Conservation (phyloP, 2,888 invertebrate species). For the Gymnoscelis rufifasciata region DNA sequence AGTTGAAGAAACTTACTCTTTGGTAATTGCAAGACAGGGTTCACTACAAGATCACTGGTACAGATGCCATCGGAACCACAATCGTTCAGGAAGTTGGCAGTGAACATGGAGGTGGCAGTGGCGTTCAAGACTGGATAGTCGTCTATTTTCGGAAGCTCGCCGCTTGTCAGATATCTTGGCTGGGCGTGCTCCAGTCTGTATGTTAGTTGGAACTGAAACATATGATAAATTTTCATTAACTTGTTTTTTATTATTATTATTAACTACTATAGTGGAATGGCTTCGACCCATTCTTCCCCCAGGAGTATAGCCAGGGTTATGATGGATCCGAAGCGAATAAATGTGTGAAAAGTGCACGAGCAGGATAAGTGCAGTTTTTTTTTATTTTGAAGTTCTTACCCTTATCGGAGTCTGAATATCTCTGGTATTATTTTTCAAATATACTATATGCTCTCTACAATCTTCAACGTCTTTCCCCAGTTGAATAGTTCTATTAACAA, state of each 20-base stretch:
- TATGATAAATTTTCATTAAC: not conserved
- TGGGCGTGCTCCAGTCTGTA: conserved; percentile 88
- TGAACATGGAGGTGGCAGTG: conserved; percentile 88
- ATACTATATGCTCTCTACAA: conserved; percentile 89
- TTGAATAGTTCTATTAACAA: conserved; percentile 80
- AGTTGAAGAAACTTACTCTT: conserved; percentile 66
- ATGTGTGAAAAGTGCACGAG: too few relatives aligned
- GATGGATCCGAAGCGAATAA: too few relatives aligned
- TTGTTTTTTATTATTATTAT: too few relatives aligned
- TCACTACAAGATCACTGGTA: conserved; percentile 87
- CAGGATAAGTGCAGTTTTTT: too few relatives aligned
- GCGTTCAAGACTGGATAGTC: conserved; percentile 93
- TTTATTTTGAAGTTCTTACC: conserved; percentile 47
- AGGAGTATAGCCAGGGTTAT: too few relatives aligned
- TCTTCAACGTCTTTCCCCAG: conserved; percentile 80
- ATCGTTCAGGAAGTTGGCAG: conserved; percentile 93
- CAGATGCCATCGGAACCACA: conserved; percentile 94
- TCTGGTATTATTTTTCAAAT: conserved; percentile 90
- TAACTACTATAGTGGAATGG: too few relatives aligned
- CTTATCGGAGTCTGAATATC: conserved; percentile 94
- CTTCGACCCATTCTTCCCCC: too few relatives aligned
- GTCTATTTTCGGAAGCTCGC: conserved; percentile 83
- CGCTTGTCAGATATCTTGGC: conserved; percentile 72
- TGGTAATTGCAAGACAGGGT: conserved; percentile 80
- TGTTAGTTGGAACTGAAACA: conserved; percentile 84